Evolutionary conservation across 2,113 vertebrate genomes (phyloP).

Genomic region (Saccopteryx bilineata): DNA sequence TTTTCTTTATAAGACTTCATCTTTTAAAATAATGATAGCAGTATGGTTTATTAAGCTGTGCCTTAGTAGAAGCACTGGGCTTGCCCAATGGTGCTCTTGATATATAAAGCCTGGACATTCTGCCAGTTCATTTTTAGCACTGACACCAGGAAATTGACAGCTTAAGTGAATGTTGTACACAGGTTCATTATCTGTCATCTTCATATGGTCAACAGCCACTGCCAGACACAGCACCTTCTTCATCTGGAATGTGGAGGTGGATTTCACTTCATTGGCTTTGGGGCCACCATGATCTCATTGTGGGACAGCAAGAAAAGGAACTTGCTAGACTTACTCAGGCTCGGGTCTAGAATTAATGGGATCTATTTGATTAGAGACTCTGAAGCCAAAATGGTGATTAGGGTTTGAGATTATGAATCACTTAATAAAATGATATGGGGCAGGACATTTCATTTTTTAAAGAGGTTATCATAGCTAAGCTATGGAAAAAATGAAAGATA

Average conservation of each 20-base stretch:
- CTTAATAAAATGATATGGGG: conserved; percentile 9
- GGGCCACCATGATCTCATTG: neutral
- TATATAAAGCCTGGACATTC: neutral
- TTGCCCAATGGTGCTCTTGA: neutral
- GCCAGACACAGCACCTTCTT: neutral
- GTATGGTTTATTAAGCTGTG: neutral
- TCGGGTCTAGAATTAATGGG: neutral
- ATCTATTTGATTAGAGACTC: no score
- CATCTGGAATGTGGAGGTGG: neutral
- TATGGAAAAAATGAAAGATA: neutral
- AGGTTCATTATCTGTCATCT: neutral
- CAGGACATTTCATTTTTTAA: neutral
- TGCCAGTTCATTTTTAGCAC: neutral
- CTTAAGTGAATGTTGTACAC: neutral
- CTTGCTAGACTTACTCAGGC: neutral
- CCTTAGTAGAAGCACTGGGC: neutral
- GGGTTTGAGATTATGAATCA: conserved; percentile 12
- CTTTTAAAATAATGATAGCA: neutral
- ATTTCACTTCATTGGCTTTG: neutral
- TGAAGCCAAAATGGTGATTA: neutral
- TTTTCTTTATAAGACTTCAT: neutral
- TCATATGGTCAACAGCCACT: neutral
- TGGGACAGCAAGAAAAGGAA: neutral
- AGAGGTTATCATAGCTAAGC: neutral
- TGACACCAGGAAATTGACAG: neutral